A percentile compares a stretch with the other conserved stretches of the same genome.
Evolutionary conservation across 2,113 vertebrate genomes (phyloP).

Genomic region (Dicaeum eximium): DNA sequence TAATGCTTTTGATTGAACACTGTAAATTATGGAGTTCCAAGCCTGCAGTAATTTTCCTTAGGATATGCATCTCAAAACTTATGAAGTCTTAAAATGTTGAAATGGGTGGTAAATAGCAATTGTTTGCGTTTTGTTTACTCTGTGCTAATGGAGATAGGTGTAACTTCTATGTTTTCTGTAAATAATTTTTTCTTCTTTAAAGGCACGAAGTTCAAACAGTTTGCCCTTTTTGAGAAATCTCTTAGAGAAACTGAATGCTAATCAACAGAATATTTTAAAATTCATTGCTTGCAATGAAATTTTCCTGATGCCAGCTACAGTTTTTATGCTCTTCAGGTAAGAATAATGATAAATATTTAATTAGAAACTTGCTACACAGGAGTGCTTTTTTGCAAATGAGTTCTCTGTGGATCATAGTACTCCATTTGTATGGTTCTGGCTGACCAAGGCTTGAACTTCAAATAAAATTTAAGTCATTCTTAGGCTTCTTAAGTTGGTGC

Average conservation of each 20-base stretch:
- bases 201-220: slow-evolving; percentile 88
- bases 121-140: not conserved
- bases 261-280: slow-evolving; percentile 98
- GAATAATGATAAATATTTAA: not conserved
- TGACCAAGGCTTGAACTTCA: not conserved
- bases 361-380: not conserved
- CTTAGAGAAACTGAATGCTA: slow-evolving; percentile 88
- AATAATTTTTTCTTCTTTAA: slow-evolving; percentile 16
- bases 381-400: not conserved
- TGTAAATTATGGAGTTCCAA: not conserved
- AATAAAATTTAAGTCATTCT: not conserved
- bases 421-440: not conserved
- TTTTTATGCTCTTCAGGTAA: slow-evolving; percentile 98
- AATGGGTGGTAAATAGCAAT: not conserved
- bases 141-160: not conserved
- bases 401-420: not conserved
- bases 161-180: slow-evolving; percentile 6
- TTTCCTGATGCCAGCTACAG: slow-evolving; percentile 96
- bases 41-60: not conserved
- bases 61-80: not conserved
- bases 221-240: slow-evolving; percentile 87
- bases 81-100: not conserved
- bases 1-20: not conserved
- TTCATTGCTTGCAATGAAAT: slow-evolving; percentile 99
- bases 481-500: not conserved